Evolutionary conservation across 2,888 invertebrate species (phyloP), one percentile per base, ranked within the genome.

Genomic region (Adela reaumurella): DNA sequence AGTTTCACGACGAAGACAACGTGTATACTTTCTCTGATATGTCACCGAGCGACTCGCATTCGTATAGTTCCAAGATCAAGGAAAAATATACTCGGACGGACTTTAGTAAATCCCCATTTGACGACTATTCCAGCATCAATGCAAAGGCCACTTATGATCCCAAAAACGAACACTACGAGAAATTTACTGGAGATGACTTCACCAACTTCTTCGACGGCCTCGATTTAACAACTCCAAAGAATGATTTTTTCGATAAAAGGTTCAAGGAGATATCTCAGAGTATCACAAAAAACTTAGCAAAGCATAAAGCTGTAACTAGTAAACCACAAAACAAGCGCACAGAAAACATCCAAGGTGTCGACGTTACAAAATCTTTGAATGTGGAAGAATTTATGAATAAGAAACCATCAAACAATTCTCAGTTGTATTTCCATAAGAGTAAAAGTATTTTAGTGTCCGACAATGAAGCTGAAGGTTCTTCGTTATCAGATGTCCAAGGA

Each of bases 341-440:
- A 8, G 35, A 35, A 11, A 35, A 35, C 35, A 35, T 35, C 14
- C 11, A 35, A 4, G 35, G 35, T 3, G 35, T 35, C 35, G 35
- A 35, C 35, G 35, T 35, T 4, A 35, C 35, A 35, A 35, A 35
- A 11, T 35, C 35, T 11, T 35, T 35, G 35, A 35, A 35, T 14
- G 14, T 35, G 8, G 35, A 35, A 35, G 11, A 35, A 14, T 35
- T 35, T 14, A 8, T 43, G n/a, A 19, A 43, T 43, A 43, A 43
- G n/a, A 35, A 35, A 11, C 35, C 35, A 14, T 35, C 35, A 43
- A 19, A 43, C 14, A 43, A 10, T 17, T 19, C 43, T 8, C 68
- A 74, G 56, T 73, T 81, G 48, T 68, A 70, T 52, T 80, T 77
- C 55, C 81, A 82, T 56, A 80, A 83, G 63, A 82, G 82, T 56